Evolutionary conservation across 2,888 invertebrate genomes (phyloP).

Genomic region (Oligia latruncula): DNA sequence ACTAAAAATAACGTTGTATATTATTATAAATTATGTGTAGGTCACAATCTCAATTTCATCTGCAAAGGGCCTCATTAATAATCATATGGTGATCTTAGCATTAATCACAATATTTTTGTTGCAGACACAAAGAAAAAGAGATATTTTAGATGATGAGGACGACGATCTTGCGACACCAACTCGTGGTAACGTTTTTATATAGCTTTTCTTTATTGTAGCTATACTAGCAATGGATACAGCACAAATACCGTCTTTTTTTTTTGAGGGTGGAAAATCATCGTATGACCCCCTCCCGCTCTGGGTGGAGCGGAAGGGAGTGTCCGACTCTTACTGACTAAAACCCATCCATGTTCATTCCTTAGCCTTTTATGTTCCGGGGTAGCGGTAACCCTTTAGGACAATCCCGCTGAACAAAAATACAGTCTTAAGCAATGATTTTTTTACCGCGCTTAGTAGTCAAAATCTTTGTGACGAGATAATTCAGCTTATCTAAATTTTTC

Average conservation of each 20-base stretch:
- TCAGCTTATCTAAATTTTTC: background rate
- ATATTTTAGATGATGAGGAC: background rate
- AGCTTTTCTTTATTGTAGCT: background rate
- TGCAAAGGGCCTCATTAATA: background rate
- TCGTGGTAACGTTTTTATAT: background rate
- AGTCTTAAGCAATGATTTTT: too few species aligned
- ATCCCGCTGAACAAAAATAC: too few species aligned
- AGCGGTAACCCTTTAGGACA: too few species aligned
- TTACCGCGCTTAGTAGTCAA: background rate
- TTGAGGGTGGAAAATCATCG: too few species aligned
- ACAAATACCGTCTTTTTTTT: background rate
- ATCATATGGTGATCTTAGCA: background rate
- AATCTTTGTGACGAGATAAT: background rate
- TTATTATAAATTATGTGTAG: too few species aligned
- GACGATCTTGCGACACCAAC: accelerated
- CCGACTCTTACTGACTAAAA: too few species aligned
- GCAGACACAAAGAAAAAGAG: background rate
- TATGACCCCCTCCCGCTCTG: too few species aligned
- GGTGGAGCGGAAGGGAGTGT: too few species aligned
- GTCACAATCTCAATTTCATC: too few species aligned
- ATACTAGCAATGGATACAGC: background rate
- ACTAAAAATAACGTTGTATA: too few species aligned
- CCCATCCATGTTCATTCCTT: too few species aligned
- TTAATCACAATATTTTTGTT: background rate
- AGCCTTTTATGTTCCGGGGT: too few species aligned